Evolutionary conservation across 2,797 vertebrate species (phyloP).

Genomic region (Myotis daubentonii): DNA sequence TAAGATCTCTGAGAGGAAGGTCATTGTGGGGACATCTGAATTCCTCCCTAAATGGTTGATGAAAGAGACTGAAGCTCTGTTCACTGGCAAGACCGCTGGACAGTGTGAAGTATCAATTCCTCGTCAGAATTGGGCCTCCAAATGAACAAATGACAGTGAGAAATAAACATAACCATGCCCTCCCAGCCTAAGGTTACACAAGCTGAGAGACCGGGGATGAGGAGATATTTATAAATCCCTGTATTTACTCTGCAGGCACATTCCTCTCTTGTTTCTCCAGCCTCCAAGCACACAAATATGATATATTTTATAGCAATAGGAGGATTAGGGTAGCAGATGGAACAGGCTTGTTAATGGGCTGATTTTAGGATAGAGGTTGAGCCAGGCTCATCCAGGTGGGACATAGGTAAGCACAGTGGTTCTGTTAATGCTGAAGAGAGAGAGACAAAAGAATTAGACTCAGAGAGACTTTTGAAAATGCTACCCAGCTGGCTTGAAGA

Average conservation of each 20-base stretch:
- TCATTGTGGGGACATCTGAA: background rate
- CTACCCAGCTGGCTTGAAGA: background rate
- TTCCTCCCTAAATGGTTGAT: background rate
- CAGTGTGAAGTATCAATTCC: fast-evolving
- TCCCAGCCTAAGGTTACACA: fast-evolving
- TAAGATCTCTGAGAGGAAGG: background rate
- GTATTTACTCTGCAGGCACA: background rate
- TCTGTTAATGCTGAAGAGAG: background rate
- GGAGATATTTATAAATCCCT: background rate
- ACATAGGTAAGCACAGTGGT: background rate
- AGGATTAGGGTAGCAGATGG: background rate
- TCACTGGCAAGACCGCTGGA: background rate
- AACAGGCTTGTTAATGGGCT: background rate
- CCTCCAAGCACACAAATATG: background rate
- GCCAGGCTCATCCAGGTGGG: background rate
- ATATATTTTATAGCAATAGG: background rate
- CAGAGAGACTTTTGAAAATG: background rate
- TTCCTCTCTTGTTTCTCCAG: background rate
- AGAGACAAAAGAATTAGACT: background rate
- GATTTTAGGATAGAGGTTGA: background rate
- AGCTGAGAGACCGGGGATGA: fast-evolving
- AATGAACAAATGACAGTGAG: background rate
- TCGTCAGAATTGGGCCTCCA: background rate
- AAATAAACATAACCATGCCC: background rate
- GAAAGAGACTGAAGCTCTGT: background rate